Percentiles rank a stretch among this genome's conserved stretches.
These are phyloP conservation scores for Sycobia sp. DNA, from an alignment of 1,140 invertebrate species.

Conservation along the genomic window DNA sequence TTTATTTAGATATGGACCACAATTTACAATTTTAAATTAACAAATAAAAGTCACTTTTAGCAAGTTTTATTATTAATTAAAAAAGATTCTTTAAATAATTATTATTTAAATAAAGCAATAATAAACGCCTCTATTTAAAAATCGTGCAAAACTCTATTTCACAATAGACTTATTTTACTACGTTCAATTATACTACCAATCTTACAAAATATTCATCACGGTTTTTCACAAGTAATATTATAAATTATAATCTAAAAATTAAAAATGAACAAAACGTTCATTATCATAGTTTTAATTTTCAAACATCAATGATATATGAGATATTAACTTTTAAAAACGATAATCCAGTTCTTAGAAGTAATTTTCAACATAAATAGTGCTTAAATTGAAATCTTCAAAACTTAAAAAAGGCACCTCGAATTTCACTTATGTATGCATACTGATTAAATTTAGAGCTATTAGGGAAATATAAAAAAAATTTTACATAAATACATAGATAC, in stretches of 20 bases:
- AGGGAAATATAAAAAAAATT: too few species aligned
- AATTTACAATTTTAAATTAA: not conserved
- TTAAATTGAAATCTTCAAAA: slow-evolving; percentile 16
- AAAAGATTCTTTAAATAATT: not conserved
- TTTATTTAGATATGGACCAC: not conserved
- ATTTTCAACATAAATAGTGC: slow-evolving; percentile 2
- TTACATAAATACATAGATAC: too few species aligned
- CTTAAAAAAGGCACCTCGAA: slow-evolving; percentile 34
- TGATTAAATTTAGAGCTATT: slow-evolving; percentile 29
- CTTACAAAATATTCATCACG: slow-evolving; percentile 14
- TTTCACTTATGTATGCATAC: slow-evolving; percentile 30
- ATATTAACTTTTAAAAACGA: not conserved
- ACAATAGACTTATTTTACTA: slow-evolving; percentile 11
- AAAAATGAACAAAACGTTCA: slow-evolving; percentile 6
- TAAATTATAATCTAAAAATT: slow-evolving; percentile 8
- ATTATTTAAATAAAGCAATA: not conserved
- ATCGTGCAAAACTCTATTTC: slow-evolving; percentile 17
- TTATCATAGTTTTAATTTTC: not conserved
- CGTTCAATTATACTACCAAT: slow-evolving; percentile 17
- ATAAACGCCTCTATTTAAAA: slow-evolving; percentile 20
- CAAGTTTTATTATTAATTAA: not conserved
- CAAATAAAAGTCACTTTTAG: not conserved
- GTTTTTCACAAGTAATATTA: slow-evolving; percentile 11
- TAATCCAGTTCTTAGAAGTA: not conserved
- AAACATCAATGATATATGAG: not conserved